Percentiles rank a stretch among this genome's conserved stretches.
phyloP scores from a whole-genome alignment of 2,797 vertebrate genomes.

The Hypotaenidia okinawae region DNA sequence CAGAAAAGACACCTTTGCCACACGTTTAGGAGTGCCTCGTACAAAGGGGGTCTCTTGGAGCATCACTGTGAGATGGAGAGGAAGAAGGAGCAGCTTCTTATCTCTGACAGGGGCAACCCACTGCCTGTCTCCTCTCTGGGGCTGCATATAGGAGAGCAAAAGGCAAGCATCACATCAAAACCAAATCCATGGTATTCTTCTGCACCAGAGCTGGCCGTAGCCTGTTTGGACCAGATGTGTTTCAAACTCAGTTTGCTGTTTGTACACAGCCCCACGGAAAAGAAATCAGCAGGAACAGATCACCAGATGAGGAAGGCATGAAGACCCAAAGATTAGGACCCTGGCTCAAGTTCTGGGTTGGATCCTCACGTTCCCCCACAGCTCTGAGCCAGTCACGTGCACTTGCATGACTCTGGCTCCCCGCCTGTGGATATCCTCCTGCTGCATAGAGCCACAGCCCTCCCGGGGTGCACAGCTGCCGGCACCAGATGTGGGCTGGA shows the following conservation, averaged over 20 bases:
- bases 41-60: not conserved
- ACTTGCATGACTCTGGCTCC: not conserved
- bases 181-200: not conserved
- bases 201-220: not conserved
- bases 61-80: not conserved
- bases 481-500: not conserved
- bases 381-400: not conserved
- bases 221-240: not conserved
- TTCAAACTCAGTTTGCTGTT: not conserved
- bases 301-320: not conserved
- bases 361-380: not conserved
- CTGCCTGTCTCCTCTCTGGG: not conserved
- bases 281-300: not conserved
- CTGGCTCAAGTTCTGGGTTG: not conserved
- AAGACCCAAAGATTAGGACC: not conserved
- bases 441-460: not conserved
- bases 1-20: not conserved
- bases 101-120: not conserved
- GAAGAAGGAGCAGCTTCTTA: not conserved
- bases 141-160: accelerated
- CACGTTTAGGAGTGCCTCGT: accelerated
- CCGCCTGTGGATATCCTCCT: accelerated
- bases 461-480: not conserved
- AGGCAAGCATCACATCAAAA: not conserved
- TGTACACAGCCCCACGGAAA: not conserved